These are phyloP conservation scores for Sarcophaga rosellei DNA, from an alignment of 2,888 invertebrate species.

Conservation along the genomic window DNA sequence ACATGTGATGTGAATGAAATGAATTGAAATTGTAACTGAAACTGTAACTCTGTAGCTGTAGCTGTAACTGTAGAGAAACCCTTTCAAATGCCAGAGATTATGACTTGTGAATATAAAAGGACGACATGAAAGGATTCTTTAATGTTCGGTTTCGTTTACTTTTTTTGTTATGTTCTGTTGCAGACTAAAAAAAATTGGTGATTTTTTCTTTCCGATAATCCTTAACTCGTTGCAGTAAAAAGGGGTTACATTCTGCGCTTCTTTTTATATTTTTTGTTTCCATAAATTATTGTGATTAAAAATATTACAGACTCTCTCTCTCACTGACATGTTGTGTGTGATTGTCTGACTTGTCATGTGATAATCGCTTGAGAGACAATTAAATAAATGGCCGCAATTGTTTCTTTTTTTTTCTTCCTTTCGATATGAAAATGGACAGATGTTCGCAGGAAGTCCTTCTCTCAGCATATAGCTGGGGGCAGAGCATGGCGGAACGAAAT, in stretches of 20 bases:
- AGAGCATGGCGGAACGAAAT: too few relatives aligned
- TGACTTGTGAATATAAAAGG: slow-evolving; percentile 10
- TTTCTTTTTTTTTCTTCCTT: too few relatives aligned
- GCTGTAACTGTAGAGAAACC: slow-evolving; percentile 18
- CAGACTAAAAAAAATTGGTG: slow-evolving; percentile 40
- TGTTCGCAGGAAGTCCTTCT: too few relatives aligned
- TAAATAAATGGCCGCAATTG: too few relatives aligned
- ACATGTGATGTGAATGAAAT: too few relatives aligned
- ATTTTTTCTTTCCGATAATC: not conserved
- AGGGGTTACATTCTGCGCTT: slow-evolving; percentile 37
- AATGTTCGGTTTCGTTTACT: not conserved
- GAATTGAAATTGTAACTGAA: too few relatives aligned
- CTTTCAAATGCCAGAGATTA: slow-evolving; percentile 45
- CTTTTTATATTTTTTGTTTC: not conserved
- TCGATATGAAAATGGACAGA: too few relatives aligned
- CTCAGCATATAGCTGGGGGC: too few relatives aligned
- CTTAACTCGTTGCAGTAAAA: slow-evolving; percentile 14
- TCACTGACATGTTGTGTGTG: not conserved
- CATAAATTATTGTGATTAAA: slow-evolving; percentile 62
- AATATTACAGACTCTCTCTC: slow-evolving; percentile 28
- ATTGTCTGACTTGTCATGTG: too few relatives aligned
- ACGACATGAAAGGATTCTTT: slow-evolving; percentile 43
- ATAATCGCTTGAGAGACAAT: too few relatives aligned
- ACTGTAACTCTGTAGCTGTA: not conserved
- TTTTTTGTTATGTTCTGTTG: not conserved